Conservation (phyloP, 2,888 invertebrate species). For the Chymomyza procnemis region DNA sequence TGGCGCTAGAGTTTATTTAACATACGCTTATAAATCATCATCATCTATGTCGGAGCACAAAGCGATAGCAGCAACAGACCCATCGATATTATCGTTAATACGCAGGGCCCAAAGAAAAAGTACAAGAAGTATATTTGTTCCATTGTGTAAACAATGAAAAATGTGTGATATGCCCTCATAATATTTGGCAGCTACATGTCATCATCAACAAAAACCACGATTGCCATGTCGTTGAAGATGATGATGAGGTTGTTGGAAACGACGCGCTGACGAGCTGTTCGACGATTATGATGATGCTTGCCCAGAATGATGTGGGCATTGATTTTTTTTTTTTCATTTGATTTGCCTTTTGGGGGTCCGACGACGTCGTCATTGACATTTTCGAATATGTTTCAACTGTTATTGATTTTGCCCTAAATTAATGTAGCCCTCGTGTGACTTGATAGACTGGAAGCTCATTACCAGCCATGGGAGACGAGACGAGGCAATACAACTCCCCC, state of each 20-base stretch:
- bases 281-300: background rate
- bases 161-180: slow-evolving; percentile 66
- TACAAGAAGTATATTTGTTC: background rate
- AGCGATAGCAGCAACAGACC: slow-evolving; percentile 5
- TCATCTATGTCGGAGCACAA: slow-evolving; percentile 27
- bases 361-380: slow-evolving; percentile 2
- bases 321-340: slow-evolving; percentile 28
- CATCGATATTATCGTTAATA: slow-evolving; percentile 43
- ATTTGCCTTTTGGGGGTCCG: background rate
- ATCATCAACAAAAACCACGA: slow-evolving; percentile 27
- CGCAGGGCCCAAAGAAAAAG: background rate
- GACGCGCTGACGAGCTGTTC: no score
- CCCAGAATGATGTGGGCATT: slow-evolving; percentile 17
- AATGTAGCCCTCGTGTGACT: background rate
- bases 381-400: background rate
- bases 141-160: slow-evolving; percentile 57
- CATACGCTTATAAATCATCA: slow-evolving; percentile 63
- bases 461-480: slow-evolving; percentile 29
- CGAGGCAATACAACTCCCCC: slow-evolving; percentile 10
- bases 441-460: slow-evolving; percentile 52
- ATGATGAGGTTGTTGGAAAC: background rate
- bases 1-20: slow-evolving; percentile 64
- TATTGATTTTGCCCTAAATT: background rate
- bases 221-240: background rate
- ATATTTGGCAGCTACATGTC: slow-evolving; percentile 51